Conservation (phyloP, 2,113 vertebrate genomes). For the Neodontobutis hainanensis region DNA sequence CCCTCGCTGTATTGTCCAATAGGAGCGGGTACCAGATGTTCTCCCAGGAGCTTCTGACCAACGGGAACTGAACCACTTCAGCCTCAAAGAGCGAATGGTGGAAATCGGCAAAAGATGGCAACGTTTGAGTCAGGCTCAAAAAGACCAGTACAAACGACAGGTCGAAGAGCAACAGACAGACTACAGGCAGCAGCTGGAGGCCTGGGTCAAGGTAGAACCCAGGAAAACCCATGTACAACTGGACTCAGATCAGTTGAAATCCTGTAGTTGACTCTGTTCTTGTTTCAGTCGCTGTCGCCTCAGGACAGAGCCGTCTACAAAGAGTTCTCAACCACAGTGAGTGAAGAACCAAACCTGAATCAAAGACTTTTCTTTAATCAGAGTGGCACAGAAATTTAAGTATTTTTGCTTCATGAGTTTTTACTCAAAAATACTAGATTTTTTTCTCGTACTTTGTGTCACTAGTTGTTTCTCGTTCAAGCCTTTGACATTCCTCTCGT, state of each 20-base stretch:
- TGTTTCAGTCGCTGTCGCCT: constrained; percentile 77
- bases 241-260: background rate
- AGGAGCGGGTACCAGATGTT: constrained; percentile 88
- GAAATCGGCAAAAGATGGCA: constrained; percentile 85
- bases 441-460: no score
- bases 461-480: no score
- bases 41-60: constrained; percentile 85
- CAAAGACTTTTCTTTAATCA: no score
- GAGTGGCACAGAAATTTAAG: no score
- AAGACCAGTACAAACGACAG: constrained; percentile 83
- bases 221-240: background rate
- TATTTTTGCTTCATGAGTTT: no score
- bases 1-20: constrained; percentile 10
- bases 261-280: background rate
- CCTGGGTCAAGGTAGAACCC: constrained; percentile 78
- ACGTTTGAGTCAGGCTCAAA: constrained; percentile 78
- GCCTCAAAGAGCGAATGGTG: constrained; percentile 85
- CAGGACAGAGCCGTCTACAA: constrained; percentile 80
- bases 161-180: constrained; percentile 82
- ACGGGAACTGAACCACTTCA: constrained; percentile 84
- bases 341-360: constrained; percentile 24
- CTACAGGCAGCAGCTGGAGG: constrained; percentile 80
- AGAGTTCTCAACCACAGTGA: constrained; percentile 78
- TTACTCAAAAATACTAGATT: no score
- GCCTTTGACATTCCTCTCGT: no score